Percentiles rank a stretch among this genome's conserved stretches.
Conservation (phyloP, 2,113 vertebrate genomes). For the Piaya cayana region DNA sequence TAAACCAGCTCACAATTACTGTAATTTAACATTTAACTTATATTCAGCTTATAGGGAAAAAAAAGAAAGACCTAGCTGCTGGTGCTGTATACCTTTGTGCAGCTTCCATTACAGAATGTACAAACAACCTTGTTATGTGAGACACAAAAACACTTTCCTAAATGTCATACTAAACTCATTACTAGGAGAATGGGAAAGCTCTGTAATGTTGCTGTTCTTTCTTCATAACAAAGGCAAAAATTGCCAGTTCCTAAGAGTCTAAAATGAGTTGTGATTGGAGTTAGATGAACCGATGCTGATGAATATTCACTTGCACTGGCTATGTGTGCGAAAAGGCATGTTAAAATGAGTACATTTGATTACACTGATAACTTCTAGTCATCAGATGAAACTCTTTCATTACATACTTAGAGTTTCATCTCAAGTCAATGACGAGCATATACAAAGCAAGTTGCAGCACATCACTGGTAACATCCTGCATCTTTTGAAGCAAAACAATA, state of each 20-base stretch:
- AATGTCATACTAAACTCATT: constrained; percentile 69
- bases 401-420: not conserved
- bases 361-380: not conserved
- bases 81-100: constrained; percentile 21
- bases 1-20: constrained; percentile 72
- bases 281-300: constrained; percentile 53
- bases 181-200: constrained; percentile 57
- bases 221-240: constrained; percentile 70
- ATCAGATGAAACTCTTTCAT: not conserved
- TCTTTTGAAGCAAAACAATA: not conserved
- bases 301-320: constrained; percentile 56
- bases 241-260: constrained; percentile 53
- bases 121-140: constrained; percentile 66
- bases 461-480: not conserved
- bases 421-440: not conserved
- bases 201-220: constrained; percentile 70
- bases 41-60: constrained; percentile 59
- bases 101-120: constrained; percentile 57
- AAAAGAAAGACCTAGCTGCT: constrained; percentile 29
- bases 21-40: constrained; percentile 77
- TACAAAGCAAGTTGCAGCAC: not conserved
- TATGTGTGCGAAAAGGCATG: not conserved
- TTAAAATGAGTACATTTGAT: not conserved
- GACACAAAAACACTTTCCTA: constrained; percentile 51
- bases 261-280: constrained; percentile 65